Percentiles rank a stretch among this genome's conserved stretches.
Evolutionary conservation across 2,113 vertebrate species (phyloP).

Genomic region (Falcunculus frontatus): DNA sequence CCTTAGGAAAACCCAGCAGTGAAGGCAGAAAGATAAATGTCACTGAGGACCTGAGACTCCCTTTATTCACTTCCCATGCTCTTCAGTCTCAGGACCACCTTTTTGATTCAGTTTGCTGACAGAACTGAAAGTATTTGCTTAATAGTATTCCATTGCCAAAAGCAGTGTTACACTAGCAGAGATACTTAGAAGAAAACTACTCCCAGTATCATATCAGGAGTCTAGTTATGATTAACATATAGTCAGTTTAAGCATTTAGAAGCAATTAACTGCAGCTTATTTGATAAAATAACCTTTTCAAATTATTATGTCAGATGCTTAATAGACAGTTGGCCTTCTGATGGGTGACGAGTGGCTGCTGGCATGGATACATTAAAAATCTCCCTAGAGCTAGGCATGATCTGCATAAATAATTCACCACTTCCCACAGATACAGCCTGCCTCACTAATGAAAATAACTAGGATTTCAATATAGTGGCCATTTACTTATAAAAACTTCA

Average conservation of each 20-base stretch:
- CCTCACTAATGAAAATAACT: neutral
- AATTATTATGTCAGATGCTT: neutral
- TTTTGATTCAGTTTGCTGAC: neutral
- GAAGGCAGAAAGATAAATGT: neutral
- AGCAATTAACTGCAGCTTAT: neutral
- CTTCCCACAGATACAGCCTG: neutral
- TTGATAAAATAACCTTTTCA: constrained; percentile 14
- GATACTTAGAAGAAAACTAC: neutral
- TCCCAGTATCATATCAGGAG: neutral
- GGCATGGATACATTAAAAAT: neutral
- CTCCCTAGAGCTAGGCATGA: neutral
- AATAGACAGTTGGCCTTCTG: neutral
- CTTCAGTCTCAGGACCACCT: neutral
- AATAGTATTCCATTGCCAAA: neutral
- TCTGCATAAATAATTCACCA: constrained; percentile 1
- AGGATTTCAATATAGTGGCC: neutral
- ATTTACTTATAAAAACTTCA: neutral
- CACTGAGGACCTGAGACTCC: neutral
- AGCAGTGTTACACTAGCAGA: neutral
- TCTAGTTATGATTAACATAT: neutral
- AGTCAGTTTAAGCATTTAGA: neutral
- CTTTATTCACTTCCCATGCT: neutral
- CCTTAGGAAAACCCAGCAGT: neutral
- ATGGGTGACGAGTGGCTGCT: neutral
- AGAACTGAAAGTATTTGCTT: neutral